Base-by-base conservation (phyloP, 2,113 vertebrate species). In the Phocoena phocoena region DNA sequence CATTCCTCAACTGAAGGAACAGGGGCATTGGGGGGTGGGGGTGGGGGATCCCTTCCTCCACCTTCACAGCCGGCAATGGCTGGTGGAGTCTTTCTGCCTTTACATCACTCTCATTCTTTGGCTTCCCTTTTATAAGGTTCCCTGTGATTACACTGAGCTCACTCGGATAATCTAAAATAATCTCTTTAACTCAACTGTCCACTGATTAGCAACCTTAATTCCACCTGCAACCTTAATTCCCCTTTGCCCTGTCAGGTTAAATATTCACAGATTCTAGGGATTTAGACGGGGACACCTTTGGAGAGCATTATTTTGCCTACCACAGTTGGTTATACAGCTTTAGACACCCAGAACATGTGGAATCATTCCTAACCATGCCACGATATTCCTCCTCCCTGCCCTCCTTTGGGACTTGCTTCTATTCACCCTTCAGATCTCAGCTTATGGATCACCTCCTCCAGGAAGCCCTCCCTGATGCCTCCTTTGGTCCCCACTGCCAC, bases 351-450 rank as follows among this genome's bases (percentile, higher is more conserved):
- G n/a, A 38, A 60, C 8, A 6, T 0, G 0, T 12, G 76, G 33
- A 14, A 33, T 28, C 33, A 23, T 33, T 33, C 81, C 12, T 89
- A 11, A 53, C 3, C 44, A 3, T 8, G n/a, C 14, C 60, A 23
- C 6, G 0, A 38, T 1, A 17, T 31, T 13, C 12, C 28, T 11
- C 31, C 60, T 23, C 15, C 17, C 31, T 3, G 1, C 58, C 18
- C 47, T 21, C n/a, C 71, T 44, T 58, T 33, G 2, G 38, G 38
- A 68, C 65, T 67, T 33, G 7, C 53, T 90, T 41, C 26, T 50
- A 2, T 58, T 87, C 12, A 11, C 18, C 62, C 70, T 67, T 68
- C 73, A 36, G 14, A 38, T 17, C 28, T 14, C 28, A 26, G 28
- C 31, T 13, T 58, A 26, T n/a, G 20, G 3, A 9, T 85, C 93